A percentile compares a stretch with the other conserved stretches of the same genome.
phyloP scores from a whole-genome alignment of 2,797 vertebrate genomes.

The Tragopan temminckii region DNA sequence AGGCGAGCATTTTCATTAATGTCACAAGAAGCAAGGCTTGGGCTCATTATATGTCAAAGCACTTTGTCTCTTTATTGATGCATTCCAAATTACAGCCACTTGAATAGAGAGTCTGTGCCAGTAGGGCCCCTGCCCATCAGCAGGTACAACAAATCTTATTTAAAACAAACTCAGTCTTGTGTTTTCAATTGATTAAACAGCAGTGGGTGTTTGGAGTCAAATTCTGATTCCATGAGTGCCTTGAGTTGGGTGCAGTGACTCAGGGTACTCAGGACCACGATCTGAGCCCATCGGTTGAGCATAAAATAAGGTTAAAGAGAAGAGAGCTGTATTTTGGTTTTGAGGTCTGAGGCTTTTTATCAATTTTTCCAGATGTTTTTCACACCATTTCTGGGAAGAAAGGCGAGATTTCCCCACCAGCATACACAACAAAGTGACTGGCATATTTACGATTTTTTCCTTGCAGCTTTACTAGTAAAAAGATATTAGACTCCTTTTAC shows the following conservation, averaged over 20 bases:
- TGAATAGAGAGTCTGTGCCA: not conserved
- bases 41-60: not conserved
- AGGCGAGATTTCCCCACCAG: not conserved
- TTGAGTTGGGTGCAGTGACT: not conserved
- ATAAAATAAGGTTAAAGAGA: not conserved
- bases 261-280: not conserved
- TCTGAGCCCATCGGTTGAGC: not conserved
- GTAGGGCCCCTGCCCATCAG: not conserved
- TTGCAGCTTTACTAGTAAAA: slow-evolving; percentile 70
- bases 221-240: not conserved
- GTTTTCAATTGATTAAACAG: not conserved
- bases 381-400: slow-evolving; percentile 58
- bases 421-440: slow-evolving; percentile 59
- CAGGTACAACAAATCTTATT: not conserved
- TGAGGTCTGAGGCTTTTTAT: slow-evolving; percentile 40
- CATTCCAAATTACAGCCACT: not conserved
- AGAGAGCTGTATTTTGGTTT: slow-evolving; percentile 33
- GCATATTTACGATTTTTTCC: slow-evolving; percentile 71
- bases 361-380: slow-evolving; percentile 76
- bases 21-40: not conserved
- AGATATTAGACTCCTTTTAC: slow-evolving; percentile 68
- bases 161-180: not conserved
- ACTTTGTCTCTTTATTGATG: slow-evolving; percentile 1
- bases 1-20: not conserved
- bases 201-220: not conserved